A percentile compares a stretch with the other conserved stretches of the same genome.
Evolutionary conservation across 2,797 vertebrate genomes (phyloP).

Genomic region (Acropternis orthonyx): DNA sequence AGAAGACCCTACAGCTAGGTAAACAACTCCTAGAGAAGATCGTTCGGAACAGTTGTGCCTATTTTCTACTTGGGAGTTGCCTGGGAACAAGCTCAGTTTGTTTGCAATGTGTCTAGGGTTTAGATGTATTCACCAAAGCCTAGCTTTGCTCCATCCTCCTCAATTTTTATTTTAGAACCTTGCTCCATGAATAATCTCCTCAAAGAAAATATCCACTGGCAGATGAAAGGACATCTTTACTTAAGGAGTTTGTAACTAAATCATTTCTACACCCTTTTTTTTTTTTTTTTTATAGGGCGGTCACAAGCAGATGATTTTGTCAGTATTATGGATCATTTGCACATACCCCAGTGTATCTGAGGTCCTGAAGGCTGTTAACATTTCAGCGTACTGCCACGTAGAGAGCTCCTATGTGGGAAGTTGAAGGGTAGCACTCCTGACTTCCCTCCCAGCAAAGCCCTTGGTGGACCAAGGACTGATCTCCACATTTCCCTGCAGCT

Average conservation of each 20-base stretch:
- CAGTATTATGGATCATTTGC: not conserved
- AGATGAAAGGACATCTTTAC: slow-evolving; percentile 57
- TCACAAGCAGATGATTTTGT: slow-evolving; percentile 7
- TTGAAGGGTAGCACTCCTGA: not conserved
- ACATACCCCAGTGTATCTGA: not conserved
- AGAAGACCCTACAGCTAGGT: slow-evolving; percentile 35
- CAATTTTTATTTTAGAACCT: slow-evolving; percentile 73
- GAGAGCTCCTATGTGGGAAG: not conserved
- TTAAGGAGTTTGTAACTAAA: slow-evolving; percentile 39
- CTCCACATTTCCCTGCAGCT: not conserved
- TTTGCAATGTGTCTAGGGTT: slow-evolving; percentile 60
- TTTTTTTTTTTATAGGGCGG: not conserved
- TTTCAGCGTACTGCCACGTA: not conserved
- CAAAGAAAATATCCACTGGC: slow-evolving; percentile 44
- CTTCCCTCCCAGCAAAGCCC: not conserved
- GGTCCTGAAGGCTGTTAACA: not conserved
- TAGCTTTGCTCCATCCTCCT: slow-evolving; percentile 68
- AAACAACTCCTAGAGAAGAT: slow-evolving; percentile 27
- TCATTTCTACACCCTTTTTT: not conserved
- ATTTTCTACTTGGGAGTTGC: slow-evolving; percentile 68
- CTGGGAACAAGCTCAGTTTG: slow-evolving; percentile 62
- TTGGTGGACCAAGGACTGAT: not conserved
- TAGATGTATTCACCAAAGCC: slow-evolving; percentile 62
- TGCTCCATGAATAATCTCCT: slow-evolving; percentile 68
- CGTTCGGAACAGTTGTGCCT: slow-evolving; percentile 10